These are phyloP conservation scores for Haemorhous mexicanus DNA, from an alignment of 2,113 vertebrate species.

Conservation along the genomic window DNA sequence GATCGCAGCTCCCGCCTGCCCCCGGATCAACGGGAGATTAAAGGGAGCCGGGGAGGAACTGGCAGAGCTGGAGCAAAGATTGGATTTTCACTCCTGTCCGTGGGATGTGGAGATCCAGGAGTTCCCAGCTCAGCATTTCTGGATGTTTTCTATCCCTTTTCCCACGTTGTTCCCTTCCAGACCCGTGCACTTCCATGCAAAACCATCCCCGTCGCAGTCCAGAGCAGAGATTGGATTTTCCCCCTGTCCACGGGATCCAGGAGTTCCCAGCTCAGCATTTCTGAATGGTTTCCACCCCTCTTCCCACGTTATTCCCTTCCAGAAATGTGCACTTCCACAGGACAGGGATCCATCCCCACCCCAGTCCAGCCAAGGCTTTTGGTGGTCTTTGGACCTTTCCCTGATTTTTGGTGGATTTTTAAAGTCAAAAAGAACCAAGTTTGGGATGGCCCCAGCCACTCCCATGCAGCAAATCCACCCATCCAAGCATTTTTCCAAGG, in stretches of 20 bases:
- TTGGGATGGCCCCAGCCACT: rapidly evolving
- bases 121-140: not conserved
- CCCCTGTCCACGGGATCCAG: not conserved
- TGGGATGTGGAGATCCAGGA: not conserved
- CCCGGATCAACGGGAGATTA: not conserved
- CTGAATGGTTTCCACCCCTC: not conserved
- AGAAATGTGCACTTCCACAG: not conserved
- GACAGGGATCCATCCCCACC: not conserved
- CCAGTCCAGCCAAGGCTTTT: not conserved
- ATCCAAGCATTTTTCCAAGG: not conserved
- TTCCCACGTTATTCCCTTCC: not conserved
- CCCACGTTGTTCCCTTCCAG: not conserved
- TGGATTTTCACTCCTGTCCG: not conserved
- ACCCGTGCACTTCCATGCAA: rapidly evolving
- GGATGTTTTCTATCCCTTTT: not conserved
- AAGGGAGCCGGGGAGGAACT: not conserved
- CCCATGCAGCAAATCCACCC: not conserved
- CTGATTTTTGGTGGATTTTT: not conserved
- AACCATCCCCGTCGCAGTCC: not conserved
- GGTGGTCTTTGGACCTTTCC: not conserved
- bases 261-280: not conserved
- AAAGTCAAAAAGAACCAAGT: not conserved
- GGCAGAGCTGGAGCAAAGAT: not conserved
- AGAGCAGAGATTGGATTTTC: not conserved
- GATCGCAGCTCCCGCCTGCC: not conserved